Evolutionary conservation across 2,113 vertebrate genomes (phyloP), one percentile per base, ranked within the genome.

Genomic region (crab-eating macaque (Macaca fascicularis)): DNA sequence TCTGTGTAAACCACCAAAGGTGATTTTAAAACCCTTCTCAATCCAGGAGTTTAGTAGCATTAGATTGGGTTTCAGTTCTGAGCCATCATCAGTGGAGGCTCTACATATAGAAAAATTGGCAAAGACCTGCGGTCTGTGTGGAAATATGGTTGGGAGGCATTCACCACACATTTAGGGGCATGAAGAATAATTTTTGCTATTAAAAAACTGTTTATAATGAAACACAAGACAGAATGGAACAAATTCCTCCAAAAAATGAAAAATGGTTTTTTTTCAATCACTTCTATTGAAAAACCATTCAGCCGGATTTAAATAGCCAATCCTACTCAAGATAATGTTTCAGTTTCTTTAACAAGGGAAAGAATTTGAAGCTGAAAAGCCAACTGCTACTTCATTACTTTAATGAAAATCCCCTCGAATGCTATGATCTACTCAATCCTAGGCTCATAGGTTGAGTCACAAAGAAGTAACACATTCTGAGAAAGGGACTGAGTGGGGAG

Each of bases 211-310:
- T 97, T 97, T 97, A 87, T 93, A 96, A 96, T 96, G 97, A 97
- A 97, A 97, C 89, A 88, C 82, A 96, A 97, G 94, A 98, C 95
- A 85, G 69, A 97, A 94, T 97, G 98, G 92, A 98, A 97, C 96
- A 96, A 93, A 96, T 89, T 94, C 94, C 81, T 96, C 64, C 8
- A 93, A 90, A 97, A 76, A 64, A 67, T 6, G 20, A 23, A 74
- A 74, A 90, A 75, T 64, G n/a, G 43, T 70, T 74, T 84, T 67
- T 96, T 88, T 97, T 95, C 84, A 91, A 93, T 97, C 88, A 86
- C 52, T 94, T 97, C 92, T 96, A 94, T 80, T 94, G 95, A 96
- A 96, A 97, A 97, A 90, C 76, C 87, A 89, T 97, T 97, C 82
- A 35, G 95, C 2, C 0, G 25, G 61, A 82, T 90, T 98, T 92